Evolutionary conservation across 2,888 invertebrate species (phyloP).

Genomic region (Lasioglossum oenotherae): DNA sequence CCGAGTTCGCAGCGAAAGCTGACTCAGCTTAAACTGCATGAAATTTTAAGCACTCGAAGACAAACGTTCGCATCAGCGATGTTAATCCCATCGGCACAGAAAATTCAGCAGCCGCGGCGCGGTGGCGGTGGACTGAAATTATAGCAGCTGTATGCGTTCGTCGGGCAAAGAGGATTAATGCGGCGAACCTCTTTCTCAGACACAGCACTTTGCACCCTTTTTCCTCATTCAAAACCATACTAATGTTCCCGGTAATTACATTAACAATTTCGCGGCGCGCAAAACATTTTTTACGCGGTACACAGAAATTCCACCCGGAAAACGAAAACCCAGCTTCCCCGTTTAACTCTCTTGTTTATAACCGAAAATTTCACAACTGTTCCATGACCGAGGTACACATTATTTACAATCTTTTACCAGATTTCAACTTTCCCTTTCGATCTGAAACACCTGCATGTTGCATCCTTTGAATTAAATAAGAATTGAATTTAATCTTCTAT

Average conservation of each 20-base stretch:
- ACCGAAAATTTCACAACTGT: not conserved
- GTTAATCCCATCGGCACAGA: constrained; percentile 15
- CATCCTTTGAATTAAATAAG: not conserved
- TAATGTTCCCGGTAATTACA: constrained; percentile 42
- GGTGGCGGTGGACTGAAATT: constrained; percentile 20
- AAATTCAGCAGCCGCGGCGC: constrained; percentile 18
- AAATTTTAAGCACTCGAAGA: constrained; percentile 19
- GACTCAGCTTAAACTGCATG: constrained; percentile 4
- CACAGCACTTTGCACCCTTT: not conserved
- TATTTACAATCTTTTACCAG: not conserved
- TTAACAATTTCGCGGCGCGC: not conserved
- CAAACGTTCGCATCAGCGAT: constrained; percentile 21
- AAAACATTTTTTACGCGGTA: constrained; percentile 1
- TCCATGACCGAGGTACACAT: not conserved
- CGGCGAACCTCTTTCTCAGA: constrained; percentile 24
- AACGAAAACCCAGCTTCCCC: not conserved
- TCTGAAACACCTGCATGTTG: not conserved
- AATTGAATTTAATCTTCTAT: too few relatives aligned
- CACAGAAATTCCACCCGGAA: constrained; percentile 9
- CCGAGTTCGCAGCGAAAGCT: not conserved
- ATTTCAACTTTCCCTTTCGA: not conserved
- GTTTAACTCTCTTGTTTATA: not conserved
- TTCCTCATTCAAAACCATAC: constrained; percentile 9
- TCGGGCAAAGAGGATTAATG: constrained; percentile 48
- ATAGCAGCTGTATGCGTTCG: constrained; percentile 14